Conservation (phyloP, 2,888 invertebrate genomes). For the Congeria kusceri region DNA sequence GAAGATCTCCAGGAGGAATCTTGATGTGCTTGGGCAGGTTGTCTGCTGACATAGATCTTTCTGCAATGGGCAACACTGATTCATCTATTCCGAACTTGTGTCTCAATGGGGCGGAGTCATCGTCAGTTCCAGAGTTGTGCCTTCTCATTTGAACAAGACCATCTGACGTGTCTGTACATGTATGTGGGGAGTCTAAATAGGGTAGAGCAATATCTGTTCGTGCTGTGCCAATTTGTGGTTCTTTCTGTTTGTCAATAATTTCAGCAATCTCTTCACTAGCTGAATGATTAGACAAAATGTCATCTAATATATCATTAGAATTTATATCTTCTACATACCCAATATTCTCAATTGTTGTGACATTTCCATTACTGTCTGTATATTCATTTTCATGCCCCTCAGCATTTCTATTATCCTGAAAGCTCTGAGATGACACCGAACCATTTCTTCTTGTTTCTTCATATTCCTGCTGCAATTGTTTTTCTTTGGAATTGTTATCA, state of each 20-base stretch:
- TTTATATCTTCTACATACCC: no score
- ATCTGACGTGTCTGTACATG: conserved; percentile 45
- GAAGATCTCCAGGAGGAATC: conserved; percentile 49
- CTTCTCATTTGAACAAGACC: conserved; percentile 37
- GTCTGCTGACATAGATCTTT: conserved; percentile 74
- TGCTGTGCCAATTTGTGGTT: no score
- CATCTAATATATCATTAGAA: not conserved
- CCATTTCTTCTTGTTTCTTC: no score
- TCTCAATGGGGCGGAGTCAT: conserved; percentile 62
- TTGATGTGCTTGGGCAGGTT: conserved; percentile 69
- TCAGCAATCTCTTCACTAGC: conserved; percentile 59
- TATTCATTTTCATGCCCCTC: not conserved
- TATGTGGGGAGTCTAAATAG: conserved; percentile 22
- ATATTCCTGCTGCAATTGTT: not conserved
- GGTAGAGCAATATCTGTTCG: not conserved
- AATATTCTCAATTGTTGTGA: not conserved
- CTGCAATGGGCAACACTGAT: conserved; percentile 66
- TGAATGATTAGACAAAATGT: conserved; percentile 45
- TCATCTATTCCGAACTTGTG: conserved; percentile 74
- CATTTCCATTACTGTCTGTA: not conserved
- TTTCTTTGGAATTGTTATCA: conserved; percentile 22
- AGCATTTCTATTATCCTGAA: not conserved
- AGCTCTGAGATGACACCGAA: conserved; percentile 5
- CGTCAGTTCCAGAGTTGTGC: conserved; percentile 33
- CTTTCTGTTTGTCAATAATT: conserved; percentile 40